Base-by-base conservation (phyloP, 2,888 invertebrate genomes). In the Exephanes ischioxanthus region DNA sequence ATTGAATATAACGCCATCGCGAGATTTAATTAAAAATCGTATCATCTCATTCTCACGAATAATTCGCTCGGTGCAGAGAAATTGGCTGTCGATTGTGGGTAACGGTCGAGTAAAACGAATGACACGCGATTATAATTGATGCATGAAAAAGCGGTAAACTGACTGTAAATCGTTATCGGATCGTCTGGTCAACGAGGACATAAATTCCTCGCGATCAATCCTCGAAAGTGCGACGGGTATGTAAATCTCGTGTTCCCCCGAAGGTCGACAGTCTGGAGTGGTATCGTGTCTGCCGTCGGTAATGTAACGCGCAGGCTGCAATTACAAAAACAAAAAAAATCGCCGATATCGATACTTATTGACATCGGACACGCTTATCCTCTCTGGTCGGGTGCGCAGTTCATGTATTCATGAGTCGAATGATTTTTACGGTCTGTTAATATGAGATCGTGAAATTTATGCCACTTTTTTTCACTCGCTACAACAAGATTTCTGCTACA, bases 311-410 rank as follows among this genome's bases (percentile, higher is more conserved):
- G 48, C 66, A 9, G 41, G 41, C n/a, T 19, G 63, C 58, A 77
- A 83, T 80, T 77, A 66, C n/a, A 67, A 66, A 14, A 63, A 73
- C 48, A 67, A 19, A 37, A 19, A 37, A 48, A 75, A 41, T 41
- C 63, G n/a, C 14, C 68, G 63, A 55, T 41, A 26, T 76, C 16
- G 63, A 80, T 37, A 72, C 37, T 77, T 61, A 85, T 80, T 83
- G 83, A 80, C 85, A 83, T 80, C 75, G 33, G 79, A 80, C 85
- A 83, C 80, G 85, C 80, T 80, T 76, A 67, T 72, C n/a, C 70
- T 48, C 55, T 71, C 67, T n/a, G n/a, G 55, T 68, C 19, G 26
- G 53, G 16, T 41, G 48, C 22, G 30, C 67, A 71, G 37, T 61
- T 45, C 30, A 83, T 72, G 51, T 61, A 83, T 85, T 80, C 83